phyloP scores from a whole-genome alignment of 2,797 vertebrate species.

The Dicrostonyx torquatus region DNA sequence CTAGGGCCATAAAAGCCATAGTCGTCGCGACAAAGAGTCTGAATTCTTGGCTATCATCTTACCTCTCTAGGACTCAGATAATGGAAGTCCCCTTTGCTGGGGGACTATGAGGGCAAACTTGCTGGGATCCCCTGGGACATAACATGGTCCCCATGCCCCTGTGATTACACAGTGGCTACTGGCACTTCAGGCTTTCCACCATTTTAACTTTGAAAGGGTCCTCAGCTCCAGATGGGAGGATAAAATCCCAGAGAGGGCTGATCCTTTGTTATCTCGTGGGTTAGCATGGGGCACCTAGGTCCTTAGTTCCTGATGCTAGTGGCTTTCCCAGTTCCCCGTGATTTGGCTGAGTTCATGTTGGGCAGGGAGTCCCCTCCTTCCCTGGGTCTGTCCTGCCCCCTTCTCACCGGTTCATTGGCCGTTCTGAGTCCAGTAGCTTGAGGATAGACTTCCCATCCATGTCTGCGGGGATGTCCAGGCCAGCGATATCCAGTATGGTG shows the following conservation, averaged over 20 bases:
- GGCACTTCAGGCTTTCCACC: background rate
- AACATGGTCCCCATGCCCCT: fast-evolving
- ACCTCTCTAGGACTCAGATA: background rate
- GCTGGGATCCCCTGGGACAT: background rate
- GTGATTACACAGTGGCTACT: no score
- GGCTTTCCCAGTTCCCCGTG: fast-evolving
- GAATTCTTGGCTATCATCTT: background rate
- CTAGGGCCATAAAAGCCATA: background rate
- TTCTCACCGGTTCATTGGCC: constrained; percentile 92
- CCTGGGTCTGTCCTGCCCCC: fast-evolving
- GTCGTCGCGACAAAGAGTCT: fast-evolving
- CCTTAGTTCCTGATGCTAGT: background rate
- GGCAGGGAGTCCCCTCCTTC: fast-evolving
- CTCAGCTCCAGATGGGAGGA: background rate
- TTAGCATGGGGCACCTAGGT: background rate
- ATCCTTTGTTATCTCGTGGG: fast-evolving
- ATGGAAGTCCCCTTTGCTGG: fast-evolving
- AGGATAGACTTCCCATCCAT: constrained; percentile 98
- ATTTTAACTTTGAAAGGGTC: background rate
- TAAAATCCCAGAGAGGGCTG: background rate
- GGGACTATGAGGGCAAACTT: fast-evolving
- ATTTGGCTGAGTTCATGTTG: fast-evolving
- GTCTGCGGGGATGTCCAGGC: constrained; percentile 94
- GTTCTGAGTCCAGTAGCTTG: constrained; percentile 92
- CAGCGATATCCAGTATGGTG: constrained; percentile 97